Conservation (phyloP, 2,888 invertebrate genomes). For the Neoaliturus tenellus region DNA sequence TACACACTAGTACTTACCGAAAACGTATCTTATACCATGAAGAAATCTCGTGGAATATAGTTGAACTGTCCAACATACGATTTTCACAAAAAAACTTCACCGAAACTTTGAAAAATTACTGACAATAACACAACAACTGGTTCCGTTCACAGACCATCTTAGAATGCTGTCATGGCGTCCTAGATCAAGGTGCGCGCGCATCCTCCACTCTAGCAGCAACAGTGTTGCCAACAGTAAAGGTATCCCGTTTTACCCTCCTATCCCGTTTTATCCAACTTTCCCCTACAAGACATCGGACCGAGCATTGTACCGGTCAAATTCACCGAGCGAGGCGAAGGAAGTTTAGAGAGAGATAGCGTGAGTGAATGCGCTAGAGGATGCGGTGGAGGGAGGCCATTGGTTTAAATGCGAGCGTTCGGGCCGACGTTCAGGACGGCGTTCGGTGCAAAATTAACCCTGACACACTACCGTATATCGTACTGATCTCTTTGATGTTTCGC, state of each 20-base stretch:
- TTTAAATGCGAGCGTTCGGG: too few relatives aligned
- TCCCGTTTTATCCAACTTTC: too few relatives aligned
- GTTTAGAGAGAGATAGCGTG: too few relatives aligned
- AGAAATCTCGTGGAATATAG: neutral
- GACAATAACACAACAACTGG: conserved; percentile 23
- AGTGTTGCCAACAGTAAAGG: conserved; percentile 40
- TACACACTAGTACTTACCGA: conserved; percentile 1
- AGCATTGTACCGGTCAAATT: too few relatives aligned
- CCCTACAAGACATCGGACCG: too few relatives aligned
- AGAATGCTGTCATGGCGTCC: conserved; percentile 46
- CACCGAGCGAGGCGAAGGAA: too few relatives aligned
- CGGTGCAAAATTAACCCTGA: too few relatives aligned
- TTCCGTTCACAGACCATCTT: conserved; percentile 11
- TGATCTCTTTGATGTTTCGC: too few relatives aligned
- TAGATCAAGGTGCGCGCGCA: neutral
- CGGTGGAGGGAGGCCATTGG: too few relatives aligned
- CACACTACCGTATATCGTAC: too few relatives aligned
- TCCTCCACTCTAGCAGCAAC: conserved; percentile 50
- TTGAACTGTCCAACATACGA: neutral
- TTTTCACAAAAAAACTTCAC: neutral
- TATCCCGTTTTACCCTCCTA: conserved; percentile 50
- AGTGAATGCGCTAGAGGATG: too few relatives aligned
- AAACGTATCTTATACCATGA: neutral
- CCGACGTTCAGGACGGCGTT: too few relatives aligned
- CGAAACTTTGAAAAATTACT: conserved; percentile 2